phyloP scores from a whole-genome alignment of 1,140 invertebrate species.

The Drosophila mojavensis region DNA sequence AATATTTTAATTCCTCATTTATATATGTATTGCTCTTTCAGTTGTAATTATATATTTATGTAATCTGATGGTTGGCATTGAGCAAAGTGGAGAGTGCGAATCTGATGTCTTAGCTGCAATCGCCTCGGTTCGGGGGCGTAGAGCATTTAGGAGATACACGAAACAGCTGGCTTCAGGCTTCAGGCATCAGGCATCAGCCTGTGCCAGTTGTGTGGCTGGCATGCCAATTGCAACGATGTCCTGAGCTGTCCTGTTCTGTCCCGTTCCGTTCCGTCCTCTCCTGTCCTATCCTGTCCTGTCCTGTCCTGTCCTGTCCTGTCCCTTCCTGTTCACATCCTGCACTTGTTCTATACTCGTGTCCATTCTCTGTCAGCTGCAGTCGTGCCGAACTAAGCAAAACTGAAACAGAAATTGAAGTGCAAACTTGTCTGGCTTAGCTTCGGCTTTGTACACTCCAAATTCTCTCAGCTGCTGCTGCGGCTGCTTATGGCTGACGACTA shows the following conservation, averaged over 20 bases:
- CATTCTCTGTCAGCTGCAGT: conserved; percentile 64
- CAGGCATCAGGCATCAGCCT: conserved; percentile 10
- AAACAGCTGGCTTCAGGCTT: conserved; percentile 3
- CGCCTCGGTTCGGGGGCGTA: not conserved
- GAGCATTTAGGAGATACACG: conserved; percentile 6
- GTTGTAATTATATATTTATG: no score
- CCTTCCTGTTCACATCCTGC: conserved; percentile 31
- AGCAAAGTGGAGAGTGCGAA: not conserved
- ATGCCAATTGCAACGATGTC: conserved; percentile 51
- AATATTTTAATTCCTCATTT: no score
- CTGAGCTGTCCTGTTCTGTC: not conserved
- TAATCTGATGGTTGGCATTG: not conserved
- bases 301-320: no score
- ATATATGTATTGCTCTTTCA: no score
- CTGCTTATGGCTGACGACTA: not conserved
- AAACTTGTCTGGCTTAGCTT: conserved; percentile 37
- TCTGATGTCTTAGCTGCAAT: not conserved
- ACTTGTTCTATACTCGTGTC: conserved; percentile 26
- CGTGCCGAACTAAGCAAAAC: conserved; percentile 69
- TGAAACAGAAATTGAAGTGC: conserved; percentile 71
- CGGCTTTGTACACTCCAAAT: conserved; percentile 6
- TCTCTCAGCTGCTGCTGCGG: not conserved
- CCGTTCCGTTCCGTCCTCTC: no score
- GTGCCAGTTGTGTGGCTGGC: conserved; percentile 31
- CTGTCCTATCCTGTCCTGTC: no score